Evolutionary conservation across 1,140 invertebrate genomes (phyloP).

Genomic region (Bombus pascuorum): DNA sequence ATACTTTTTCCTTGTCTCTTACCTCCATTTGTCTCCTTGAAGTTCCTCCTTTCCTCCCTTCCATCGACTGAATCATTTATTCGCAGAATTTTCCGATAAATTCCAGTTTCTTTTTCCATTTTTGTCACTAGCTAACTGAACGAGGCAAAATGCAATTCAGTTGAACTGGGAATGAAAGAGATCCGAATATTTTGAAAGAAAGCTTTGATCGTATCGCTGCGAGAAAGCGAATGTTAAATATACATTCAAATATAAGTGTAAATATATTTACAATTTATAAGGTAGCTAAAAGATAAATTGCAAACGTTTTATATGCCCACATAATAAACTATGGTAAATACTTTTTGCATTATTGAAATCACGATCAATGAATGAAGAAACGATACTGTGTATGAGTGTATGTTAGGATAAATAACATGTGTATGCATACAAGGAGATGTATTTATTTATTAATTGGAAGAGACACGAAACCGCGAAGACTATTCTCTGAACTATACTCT

Average conservation of each 20-base stretch:
- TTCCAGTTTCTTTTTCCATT: not conserved
- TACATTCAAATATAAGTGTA: too few relatives aligned
- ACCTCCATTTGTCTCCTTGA: conserved; percentile 47
- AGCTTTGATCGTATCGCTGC: not conserved
- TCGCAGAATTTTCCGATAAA: conserved; percentile 28
- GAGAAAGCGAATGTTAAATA: too few relatives aligned
- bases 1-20: not conserved
- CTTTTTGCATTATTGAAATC: too few relatives aligned
- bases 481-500: not conserved
- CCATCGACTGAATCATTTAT: conserved; percentile 36
- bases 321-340: too few relatives aligned
- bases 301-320: not conserved
- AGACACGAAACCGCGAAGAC: too few relatives aligned
- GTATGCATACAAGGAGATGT: too few relatives aligned
- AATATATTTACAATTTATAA: not conserved
- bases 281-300: not conserved
- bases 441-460: too few relatives aligned
- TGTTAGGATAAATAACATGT: too few relatives aligned
- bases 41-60: conserved; percentile 1
- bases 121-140: not conserved
- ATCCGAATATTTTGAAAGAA: not conserved
- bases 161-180: too few relatives aligned
- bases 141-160: too few relatives aligned
- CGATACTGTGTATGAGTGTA: too few relatives aligned
- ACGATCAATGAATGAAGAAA: too few relatives aligned